Base-by-base conservation (phyloP, 2,113 vertebrate genomes). In the Myocastor coypus region DNA sequence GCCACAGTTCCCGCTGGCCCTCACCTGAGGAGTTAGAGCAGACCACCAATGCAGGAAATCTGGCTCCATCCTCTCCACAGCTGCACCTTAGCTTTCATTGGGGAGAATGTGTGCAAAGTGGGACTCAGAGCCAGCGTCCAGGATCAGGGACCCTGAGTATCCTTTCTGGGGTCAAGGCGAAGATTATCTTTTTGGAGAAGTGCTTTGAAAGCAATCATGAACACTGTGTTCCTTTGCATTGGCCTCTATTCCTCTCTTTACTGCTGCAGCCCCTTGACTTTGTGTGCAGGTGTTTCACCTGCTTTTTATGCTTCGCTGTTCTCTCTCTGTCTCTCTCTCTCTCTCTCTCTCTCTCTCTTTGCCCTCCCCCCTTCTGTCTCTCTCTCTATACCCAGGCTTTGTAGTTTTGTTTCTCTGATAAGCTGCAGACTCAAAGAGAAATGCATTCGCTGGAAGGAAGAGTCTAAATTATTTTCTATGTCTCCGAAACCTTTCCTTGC, bases 341-440 rank as follows among this genome's bases (percentile, higher is more conserved):
- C 13, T 3, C 28, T 7, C 30, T 37, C 24, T 7, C 14, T 59
- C 42, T 1, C 8, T 4, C 28, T 1, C 19, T n/a, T n/a, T n/a
- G n/a, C n/a, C n/a, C n/a, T 52, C 8, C 28, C n/a, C 34, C 3
- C 1, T 1, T 16, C 4, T n/a, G 7, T 1, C 2, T 20, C 26
- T 32, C 37, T 66, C 3, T 32, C 16, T 11, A n/a, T 42, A 28
- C 40, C 71, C 73, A 77, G 73, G 73, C 46, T 46, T 77, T 77
- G 26, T 46, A 55, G 20, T 80, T 97, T 83, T 75, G 16, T 84
- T 90, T 94, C 63, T 89, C 57, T 61, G 16, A 4, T 26, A 66
- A 95, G 50, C 34, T 32, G 10, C 24, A 91, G 40, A 59, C n/a
- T 64, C 2, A 78, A 90, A 91, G n/a, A 46, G n/a, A 80, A 57